Evolutionary conservation across 1,140 invertebrate species (phyloP).

Genomic region (Cecropterus lyciades): DNA sequence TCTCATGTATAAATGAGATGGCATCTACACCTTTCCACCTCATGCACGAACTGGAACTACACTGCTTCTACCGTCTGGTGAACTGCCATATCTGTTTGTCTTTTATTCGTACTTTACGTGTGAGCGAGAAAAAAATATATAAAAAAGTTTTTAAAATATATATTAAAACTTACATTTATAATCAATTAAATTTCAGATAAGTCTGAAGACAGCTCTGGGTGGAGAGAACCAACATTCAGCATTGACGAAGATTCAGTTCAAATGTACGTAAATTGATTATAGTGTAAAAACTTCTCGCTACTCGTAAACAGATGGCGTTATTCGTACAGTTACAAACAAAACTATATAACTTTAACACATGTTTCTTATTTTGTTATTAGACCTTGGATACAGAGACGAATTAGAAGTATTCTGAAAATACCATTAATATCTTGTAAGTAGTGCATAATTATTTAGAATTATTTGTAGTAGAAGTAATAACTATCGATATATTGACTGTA

Average conservation of each 20-base stretch:
- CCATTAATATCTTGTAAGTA: background rate
- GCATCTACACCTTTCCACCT: no score
- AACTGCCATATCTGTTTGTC: no score
- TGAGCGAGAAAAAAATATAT: no score
- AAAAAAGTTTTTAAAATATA: no score
- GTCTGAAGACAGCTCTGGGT: background rate
- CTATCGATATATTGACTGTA: no score
- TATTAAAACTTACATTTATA: no score
- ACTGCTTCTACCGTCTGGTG: no score
- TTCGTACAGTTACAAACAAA: background rate
- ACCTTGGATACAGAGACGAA: background rate
- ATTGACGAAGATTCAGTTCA: background rate
- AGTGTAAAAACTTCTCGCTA: background rate
- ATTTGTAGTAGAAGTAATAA: no score
- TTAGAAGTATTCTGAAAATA: background rate
- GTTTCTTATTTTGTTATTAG: background rate
- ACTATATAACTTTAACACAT: no score
- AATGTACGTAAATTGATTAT: background rate
- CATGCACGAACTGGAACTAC: no score
- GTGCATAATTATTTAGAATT: background rate
- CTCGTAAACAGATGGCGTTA: background rate
- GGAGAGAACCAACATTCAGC: background rate
- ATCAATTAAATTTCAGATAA: background rate
- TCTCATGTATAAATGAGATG: no score
- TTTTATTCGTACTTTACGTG: no score